Evolutionary conservation across 2,113 vertebrate species (phyloP), one percentile per base, ranked within the genome.

Genomic region (Pristiophorus japonicus): DNA sequence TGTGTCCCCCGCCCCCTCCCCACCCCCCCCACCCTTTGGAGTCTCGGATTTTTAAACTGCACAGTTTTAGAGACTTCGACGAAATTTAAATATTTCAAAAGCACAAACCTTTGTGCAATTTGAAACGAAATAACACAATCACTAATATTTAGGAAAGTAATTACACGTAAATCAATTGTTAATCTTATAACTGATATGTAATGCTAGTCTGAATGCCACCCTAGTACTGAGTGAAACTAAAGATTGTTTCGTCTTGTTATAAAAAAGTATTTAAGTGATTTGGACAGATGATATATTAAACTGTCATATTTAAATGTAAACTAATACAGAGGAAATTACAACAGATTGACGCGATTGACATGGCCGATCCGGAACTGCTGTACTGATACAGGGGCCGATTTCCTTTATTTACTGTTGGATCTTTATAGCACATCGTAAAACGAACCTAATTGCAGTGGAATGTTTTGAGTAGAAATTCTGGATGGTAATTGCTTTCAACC

Each of bases 281-380:
- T 70, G 67, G 75, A 95, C 34, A 97, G 97, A 70, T 97, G 97
- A 96, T 96, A 97, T 96, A 96, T 95, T 88, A 78, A 96, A 96
- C 91, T 96, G 96, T 97, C 96, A 96, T 96, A 95, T 97, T 97
- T 97, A 97, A 97, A 97, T 97, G 97, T 97, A 97, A 97, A 97
- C 96, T 92, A 92, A 96, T 96, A 90, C 96, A 96, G 96, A 96
- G 96, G 96, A 96, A 96, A 96, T 96, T 96, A 96, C 96, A 87
- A 94, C 88, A 95, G 95, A 96, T 96, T 96, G 97, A 97, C 97
- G 96, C 96, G 96, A 96, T 97, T 97, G 97, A 97, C 96, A 96
- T 97, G 95, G 96, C 96, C 95, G 96, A 94, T 96, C 96, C 85
- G 95, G 85, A 91, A 91, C 55, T 97, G 96, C 97, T 95, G 96